Conservation (phyloP, 2,113 vertebrate genomes). For the Rutilus rutilus region DNA sequence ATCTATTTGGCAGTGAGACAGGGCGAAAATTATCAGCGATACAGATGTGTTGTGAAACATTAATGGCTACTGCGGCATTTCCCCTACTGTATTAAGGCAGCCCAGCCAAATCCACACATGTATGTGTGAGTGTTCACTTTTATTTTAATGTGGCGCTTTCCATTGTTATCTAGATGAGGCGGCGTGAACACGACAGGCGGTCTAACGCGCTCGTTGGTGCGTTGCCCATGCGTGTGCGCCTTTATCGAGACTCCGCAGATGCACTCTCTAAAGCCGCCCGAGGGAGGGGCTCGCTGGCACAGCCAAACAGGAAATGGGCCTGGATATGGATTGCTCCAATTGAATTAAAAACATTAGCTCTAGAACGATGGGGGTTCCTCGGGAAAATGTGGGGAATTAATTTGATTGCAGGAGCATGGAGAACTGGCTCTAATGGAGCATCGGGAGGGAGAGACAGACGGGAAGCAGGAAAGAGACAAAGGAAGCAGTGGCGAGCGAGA, state of each 20-base stretch:
- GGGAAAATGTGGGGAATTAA: slow-evolving; percentile 77
- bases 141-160: slow-evolving; percentile 53
- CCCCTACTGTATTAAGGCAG: slow-evolving; percentile 67
- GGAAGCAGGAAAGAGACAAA: slow-evolving; percentile 65
- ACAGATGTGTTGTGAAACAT: slow-evolving; percentile 83
- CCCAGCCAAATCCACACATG: slow-evolving; percentile 59
- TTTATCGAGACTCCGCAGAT: slow-evolving; percentile 85
- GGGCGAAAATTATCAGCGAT: slow-evolving; percentile 29
- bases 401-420: slow-evolving; percentile 71
- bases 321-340: slow-evolving; percentile 77
- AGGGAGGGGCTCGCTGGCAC: slow-evolving; percentile 62
- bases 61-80: slow-evolving; percentile 82
- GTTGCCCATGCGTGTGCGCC: slow-evolving; percentile 48
- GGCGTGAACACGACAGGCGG: slow-evolving; percentile 68
- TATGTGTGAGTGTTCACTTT: slow-evolving; percentile 34
- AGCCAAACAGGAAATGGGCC: slow-evolving; percentile 75
- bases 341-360: slow-evolving; percentile 79
- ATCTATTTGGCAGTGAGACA: slow-evolving; percentile 51
- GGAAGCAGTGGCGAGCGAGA: slow-evolving; percentile 55
- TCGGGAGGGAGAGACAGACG: slow-evolving; percentile 52
- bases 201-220: slow-evolving; percentile 42
- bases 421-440: slow-evolving; percentile 61
- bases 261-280: slow-evolving; percentile 63
- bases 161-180: slow-evolving; percentile 72
- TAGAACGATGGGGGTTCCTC: slow-evolving; percentile 70